These are phyloP conservation scores for Melitaea athalia DNA, from an alignment of 2,888 invertebrate genomes.

Conservation along the genomic window DNA sequence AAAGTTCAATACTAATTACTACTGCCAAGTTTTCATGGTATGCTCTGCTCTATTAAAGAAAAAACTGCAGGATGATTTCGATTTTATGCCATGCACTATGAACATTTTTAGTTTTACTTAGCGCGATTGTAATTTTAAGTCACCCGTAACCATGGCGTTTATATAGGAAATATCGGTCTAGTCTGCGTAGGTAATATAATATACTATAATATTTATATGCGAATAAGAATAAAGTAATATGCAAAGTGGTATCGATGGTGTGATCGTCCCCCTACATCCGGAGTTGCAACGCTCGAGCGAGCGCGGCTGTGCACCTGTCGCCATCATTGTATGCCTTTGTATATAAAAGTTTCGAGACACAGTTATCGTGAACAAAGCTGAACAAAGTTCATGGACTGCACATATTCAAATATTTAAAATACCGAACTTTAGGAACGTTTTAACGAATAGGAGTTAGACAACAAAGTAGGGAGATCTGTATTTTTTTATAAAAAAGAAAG, in stretches of 20 bases:
- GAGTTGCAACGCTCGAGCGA: constrained; percentile 57
- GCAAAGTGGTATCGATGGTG: constrained; percentile 34
- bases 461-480: neutral
- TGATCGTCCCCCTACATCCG: constrained; percentile 49
- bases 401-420: neutral
- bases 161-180: too few species aligned
- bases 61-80: too few species aligned
- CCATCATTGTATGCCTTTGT: constrained; percentile 47
- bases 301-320: constrained; percentile 72
- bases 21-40: too few species aligned
- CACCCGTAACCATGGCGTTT: too few species aligned
- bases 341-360: constrained; percentile 36
- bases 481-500: too few species aligned
- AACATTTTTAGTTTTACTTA: too few species aligned
- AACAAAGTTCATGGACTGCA: constrained; percentile 30
- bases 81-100: too few species aligned
- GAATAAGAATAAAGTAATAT: constrained; percentile 20
- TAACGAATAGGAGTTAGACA: constrained; percentile 2
- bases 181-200: too few species aligned
- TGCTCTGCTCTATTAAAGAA: too few species aligned
- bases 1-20: too few species aligned
- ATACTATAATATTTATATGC: neutral
- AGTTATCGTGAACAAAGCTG: constrained; percentile 32
- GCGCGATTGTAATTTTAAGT: too few species aligned
- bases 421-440: constrained; percentile 10